Conservation (phyloP, 2,113 vertebrate species). For the Gymnocephalus cernua region DNA sequence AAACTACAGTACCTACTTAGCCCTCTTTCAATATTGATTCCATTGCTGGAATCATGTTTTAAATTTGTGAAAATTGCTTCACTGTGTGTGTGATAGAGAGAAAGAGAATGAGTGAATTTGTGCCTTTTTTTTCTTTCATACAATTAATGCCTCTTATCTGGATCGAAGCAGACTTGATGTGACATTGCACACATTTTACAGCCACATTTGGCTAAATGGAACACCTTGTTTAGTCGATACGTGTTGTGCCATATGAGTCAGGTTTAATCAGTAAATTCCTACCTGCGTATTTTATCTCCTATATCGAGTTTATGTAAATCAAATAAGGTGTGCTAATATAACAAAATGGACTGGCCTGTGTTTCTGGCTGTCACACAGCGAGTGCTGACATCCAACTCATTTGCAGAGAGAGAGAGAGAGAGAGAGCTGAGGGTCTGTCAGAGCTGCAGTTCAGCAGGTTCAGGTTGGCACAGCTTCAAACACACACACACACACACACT, state of each 20-base stretch:
- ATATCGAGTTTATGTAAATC: not conserved
- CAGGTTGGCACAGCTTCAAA: constrained; percentile 42
- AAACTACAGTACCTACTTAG: no score
- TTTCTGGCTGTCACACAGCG: not conserved
- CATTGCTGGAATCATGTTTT: no score
- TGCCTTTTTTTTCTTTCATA: no score
- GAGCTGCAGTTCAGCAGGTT: constrained; percentile 54
- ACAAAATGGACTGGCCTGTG: not conserved
- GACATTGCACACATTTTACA: not conserved
- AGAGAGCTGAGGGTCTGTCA: not conserved
- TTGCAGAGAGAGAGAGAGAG: constrained; percentile 12
- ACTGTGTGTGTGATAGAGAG: not conserved
- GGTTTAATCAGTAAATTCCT: not conserved
- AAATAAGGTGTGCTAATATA: not conserved
- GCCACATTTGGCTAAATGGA: not conserved
- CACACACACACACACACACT: constrained; percentile 18
- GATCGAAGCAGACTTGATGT: not conserved
- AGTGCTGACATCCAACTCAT: constrained; percentile 10
- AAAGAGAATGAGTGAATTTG: not conserved
- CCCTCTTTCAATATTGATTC: no score
- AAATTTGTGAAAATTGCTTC: not conserved
- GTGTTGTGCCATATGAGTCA: not conserved
- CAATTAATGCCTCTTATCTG: not conserved
- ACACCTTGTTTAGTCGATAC: no score
- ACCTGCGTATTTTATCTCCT: not conserved